These are phyloP conservation scores for Oncorhynchus keta DNA, from an alignment of 2,113 vertebrate species.

Conservation along the genomic window DNA sequence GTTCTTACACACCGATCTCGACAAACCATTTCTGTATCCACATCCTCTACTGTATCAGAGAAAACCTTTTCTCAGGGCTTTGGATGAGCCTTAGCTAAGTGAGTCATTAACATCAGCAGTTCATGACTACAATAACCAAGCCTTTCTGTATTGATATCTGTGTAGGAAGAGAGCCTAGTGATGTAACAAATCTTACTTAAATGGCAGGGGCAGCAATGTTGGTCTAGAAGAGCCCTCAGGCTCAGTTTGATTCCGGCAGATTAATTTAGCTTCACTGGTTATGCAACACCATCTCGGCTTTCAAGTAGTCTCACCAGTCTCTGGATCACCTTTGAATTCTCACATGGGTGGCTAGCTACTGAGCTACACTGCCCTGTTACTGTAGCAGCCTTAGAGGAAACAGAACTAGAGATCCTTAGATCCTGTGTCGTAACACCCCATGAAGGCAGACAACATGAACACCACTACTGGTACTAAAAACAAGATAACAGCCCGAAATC, in stretches of 20 bases:
- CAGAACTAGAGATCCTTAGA: slow-evolving; percentile 40
- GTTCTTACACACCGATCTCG: too few species aligned
- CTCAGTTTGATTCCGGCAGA: slow-evolving; percentile 66
- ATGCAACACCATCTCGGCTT: slow-evolving; percentile 65
- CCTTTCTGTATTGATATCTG: slow-evolving; percentile 55
- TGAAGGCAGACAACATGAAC: not conserved
- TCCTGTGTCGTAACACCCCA: slow-evolving; percentile 33
- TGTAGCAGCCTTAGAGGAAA: slow-evolving; percentile 38
- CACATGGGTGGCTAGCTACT: slow-evolving; percentile 61
- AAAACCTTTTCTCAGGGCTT: slow-evolving; percentile 35
- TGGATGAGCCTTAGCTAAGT: slow-evolving; percentile 19
- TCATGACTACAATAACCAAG: slow-evolving; percentile 37
- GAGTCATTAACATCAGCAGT: slow-evolving; percentile 18
- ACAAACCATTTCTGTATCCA: too few species aligned
- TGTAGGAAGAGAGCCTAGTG: slow-evolving; percentile 46
- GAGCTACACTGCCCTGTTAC: slow-evolving; percentile 47
- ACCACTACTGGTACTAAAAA: not conserved
- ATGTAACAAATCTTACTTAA: slow-evolving; percentile 67
- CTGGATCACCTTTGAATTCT: slow-evolving; percentile 60
- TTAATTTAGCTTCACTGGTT: slow-evolving; percentile 68
- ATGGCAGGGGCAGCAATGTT: slow-evolving; percentile 64
- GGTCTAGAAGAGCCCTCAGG: slow-evolving; percentile 53
- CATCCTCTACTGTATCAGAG: not conserved
- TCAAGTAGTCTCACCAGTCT: slow-evolving; percentile 58
- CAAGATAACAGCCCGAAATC: not conserved